Conservation (phyloP, 1,140 invertebrate species). For the Drosophila neocordata region DNA sequence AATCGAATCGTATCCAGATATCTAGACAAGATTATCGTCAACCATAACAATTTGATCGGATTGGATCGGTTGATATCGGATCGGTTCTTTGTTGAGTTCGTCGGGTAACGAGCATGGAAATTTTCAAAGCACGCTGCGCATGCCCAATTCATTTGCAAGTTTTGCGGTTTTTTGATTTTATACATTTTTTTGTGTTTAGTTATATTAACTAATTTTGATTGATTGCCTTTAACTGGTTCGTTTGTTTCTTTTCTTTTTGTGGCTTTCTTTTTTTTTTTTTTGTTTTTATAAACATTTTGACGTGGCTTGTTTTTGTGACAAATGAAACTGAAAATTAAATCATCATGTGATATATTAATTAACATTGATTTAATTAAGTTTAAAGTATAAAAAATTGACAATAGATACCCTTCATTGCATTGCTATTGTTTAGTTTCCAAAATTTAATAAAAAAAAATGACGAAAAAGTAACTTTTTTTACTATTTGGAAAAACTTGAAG, state of each 20-base stretch:
- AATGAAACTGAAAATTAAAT: constrained; percentile 1
- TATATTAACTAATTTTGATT: constrained; percentile 50
- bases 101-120: constrained; percentile 58
- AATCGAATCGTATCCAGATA: constrained; percentile 26
- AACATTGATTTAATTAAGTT: constrained; percentile 44
- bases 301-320: neutral
- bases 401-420: neutral
- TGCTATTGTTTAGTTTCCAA: too few relatives aligned
- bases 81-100: constrained; percentile 20
- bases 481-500: too few relatives aligned
- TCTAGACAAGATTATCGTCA: constrained; percentile 27
- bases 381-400: constrained; percentile 20
- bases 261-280: constrained; percentile 24
- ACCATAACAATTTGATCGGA: constrained; percentile 15
- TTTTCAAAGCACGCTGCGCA: constrained; percentile 52
- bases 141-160: constrained; percentile 56
- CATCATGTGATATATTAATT: constrained; percentile 52
- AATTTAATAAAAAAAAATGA: too few relatives aligned
- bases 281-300: neutral
- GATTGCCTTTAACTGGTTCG: constrained; percentile 46
- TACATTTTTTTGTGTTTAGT: constrained; percentile 24
- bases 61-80: constrained; percentile 19
- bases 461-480: too few relatives aligned
- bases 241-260: constrained; percentile 21
- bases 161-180: constrained; percentile 1